A percentile compares a stretch with the other conserved stretches of the same genome.
Conservation (phyloP, 2,888 invertebrate species). For the Philereme transversata region DNA sequence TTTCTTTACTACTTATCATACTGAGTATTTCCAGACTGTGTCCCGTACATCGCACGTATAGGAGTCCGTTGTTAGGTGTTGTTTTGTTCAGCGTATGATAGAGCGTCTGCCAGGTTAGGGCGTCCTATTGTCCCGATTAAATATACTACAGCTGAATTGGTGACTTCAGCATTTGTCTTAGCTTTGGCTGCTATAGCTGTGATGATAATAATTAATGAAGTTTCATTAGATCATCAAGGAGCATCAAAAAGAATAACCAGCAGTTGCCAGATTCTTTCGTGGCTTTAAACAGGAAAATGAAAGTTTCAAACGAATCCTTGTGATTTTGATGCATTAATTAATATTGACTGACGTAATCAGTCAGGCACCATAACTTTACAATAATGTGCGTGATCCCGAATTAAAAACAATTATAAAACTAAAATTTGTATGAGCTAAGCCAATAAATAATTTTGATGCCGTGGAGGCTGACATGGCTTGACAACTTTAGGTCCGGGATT, state of each 20-base stretch:
- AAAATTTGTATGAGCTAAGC: no score
- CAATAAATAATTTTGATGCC: no score
- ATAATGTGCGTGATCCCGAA: no score
- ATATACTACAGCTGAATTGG: conserved; percentile 33
- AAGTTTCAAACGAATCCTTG: no score
- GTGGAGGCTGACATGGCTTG: no score
- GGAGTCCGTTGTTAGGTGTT: conserved; percentile 50
- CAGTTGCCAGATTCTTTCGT: no score
- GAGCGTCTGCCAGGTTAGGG: conserved; percentile 49
- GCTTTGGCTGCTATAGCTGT: conserved; percentile 2
- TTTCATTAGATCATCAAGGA: background rate
- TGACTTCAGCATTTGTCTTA: conserved; percentile 15
- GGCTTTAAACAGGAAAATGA: no score
- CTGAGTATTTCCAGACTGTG: conserved; percentile 23
- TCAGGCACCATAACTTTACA: no score
- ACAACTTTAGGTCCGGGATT: no score
- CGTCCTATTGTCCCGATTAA: conserved; percentile 45
- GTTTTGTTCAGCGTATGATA: conserved; percentile 52
- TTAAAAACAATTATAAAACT: no score
- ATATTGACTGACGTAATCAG: no score
- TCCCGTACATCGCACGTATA: conserved; percentile 40
- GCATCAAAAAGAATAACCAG: background rate
- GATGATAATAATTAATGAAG: conserved; percentile 8
- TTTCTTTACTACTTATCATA: background rate
- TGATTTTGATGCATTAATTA: no score